Evolutionary conservation across 2,113 vertebrate genomes (phyloP).

Genomic region (Dipodomys ordii): DNA sequence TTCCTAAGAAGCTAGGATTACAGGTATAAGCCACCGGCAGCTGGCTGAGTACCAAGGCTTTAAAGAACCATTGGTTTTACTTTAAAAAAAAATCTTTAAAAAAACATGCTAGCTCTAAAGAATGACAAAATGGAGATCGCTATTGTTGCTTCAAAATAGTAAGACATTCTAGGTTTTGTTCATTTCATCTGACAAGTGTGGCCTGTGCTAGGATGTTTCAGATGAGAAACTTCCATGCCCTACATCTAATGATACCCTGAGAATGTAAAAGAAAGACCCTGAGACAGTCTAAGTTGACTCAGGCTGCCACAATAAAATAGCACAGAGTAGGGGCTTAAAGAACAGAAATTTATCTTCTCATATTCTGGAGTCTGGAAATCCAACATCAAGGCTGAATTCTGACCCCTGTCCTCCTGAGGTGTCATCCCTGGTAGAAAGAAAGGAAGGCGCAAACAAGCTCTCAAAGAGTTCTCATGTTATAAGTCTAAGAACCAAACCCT

Average conservation of each 20-base stretch:
- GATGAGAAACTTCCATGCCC: neutral
- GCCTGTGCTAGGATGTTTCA: neutral
- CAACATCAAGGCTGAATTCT: neutral
- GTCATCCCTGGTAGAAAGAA: neutral
- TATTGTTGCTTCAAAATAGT: slow-evolving; percentile 29
- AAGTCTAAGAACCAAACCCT: neutral
- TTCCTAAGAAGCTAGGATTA: too few species aligned
- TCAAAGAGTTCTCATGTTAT: neutral
- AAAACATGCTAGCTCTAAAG: neutral
- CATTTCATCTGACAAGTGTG: slow-evolving; percentile 55
- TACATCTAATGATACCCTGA: neutral
- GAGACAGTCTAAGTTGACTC: neutral
- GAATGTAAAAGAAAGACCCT: neutral
- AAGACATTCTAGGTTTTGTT: slow-evolving; percentile 36
- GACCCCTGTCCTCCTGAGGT: neutral
- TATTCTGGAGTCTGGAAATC: neutral
- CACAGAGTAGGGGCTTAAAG: neutral
- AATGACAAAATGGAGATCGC: slow-evolving; percentile 10
- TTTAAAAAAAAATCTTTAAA: neutral
- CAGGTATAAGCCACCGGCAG: neutral
- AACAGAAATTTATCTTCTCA: neutral
- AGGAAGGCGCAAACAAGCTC: too few species aligned
- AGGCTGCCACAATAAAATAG: neutral
- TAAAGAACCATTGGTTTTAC: neutral
- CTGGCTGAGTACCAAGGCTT: neutral